These are phyloP conservation scores for Epinephelus malabaricus DNA, from an alignment of 2,797 vertebrate species.

Conservation along the genomic window DNA sequence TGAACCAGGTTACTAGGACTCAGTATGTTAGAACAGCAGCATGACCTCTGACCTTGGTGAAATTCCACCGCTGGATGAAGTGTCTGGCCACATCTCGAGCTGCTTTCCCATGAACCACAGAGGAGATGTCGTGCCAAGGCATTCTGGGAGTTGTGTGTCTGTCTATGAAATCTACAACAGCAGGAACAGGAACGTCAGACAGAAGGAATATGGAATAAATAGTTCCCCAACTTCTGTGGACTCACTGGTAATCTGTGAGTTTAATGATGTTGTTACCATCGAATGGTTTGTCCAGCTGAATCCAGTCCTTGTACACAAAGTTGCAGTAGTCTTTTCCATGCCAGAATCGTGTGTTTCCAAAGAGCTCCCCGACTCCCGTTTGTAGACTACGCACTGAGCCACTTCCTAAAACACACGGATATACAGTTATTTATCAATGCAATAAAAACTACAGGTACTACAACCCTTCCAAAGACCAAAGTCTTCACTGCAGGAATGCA, in stretches of 20 bases:
- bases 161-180: conserved; percentile 93
- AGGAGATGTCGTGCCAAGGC: conserved; percentile 98
- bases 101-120: conserved; percentile 93
- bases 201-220: no score
- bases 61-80: conserved; percentile 99
- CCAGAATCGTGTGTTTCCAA: conserved; percentile 96
- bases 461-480: no score
- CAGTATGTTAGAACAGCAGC: background rate
- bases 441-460: background rate
- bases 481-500: no score
- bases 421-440: background rate
- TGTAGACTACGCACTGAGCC: conserved; percentile 85
- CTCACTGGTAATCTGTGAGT: no score
- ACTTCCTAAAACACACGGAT: conserved; percentile 75
- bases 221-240: accelerated
- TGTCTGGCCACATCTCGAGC: conserved; percentile 95
- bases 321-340: conserved; percentile 99
- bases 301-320: conserved; percentile 98
- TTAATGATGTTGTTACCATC: conserved; percentile 84
- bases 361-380: conserved; percentile 89
- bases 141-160: conserved; percentile 94
- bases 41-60: conserved; percentile 90
- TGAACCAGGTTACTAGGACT: no score
- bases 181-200: background rate
- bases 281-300: conserved; percentile 97